Base-by-base conservation (phyloP, 35 echinoderm and acorn worm species). In the Eucidaris tribuloides region DNA sequence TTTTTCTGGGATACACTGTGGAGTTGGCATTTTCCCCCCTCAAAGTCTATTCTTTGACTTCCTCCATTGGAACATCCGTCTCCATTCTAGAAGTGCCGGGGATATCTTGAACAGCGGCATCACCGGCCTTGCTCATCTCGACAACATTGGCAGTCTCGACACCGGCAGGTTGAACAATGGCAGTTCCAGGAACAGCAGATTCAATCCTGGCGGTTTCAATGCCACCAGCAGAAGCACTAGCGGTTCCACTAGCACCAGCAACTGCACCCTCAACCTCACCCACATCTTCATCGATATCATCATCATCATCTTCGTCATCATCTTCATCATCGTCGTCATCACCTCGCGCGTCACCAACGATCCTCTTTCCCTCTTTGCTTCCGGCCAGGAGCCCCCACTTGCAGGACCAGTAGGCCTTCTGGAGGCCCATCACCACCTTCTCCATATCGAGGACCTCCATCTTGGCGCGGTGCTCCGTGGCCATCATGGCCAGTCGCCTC, bases 311-410 rank as follows among this genome's bases (percentile, higher is more conserved):
- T 1, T 63, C 61, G 18, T 64, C 25, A 64, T 64, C 61, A 0
- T 64, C 61, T 32, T 74, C 68, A 42, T 38, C 68, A 5, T 74
- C 68, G 24, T 74, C 68, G 29, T 74, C 68, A 17, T 74, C 68
- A n/a, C 41, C 68, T 20, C 44, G 35, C 7, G 38, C 68, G 25
- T 74, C 68, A 1, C 24, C n/a, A 74, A 3, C 68, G 9, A 9
- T 74, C 25, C 41, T 40, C 37, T 74, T 74, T 11, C 41, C 14
- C 11, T 40, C 44, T 36, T 22, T 44, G 22, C 28, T 35, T 6
- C 44, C 68, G 5, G 38, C 24, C 35, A 74, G 37, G n/a, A 74
- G 7, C 38, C 44, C 68, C 37, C 38, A 35, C 41, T 74, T 74
- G 35, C 44, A 24, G 4, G 37, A 27, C 68, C 68, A 74, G 68